Base-by-base conservation (phyloP, 2,797 vertebrate species). In the Strix occidentalis region DNA sequence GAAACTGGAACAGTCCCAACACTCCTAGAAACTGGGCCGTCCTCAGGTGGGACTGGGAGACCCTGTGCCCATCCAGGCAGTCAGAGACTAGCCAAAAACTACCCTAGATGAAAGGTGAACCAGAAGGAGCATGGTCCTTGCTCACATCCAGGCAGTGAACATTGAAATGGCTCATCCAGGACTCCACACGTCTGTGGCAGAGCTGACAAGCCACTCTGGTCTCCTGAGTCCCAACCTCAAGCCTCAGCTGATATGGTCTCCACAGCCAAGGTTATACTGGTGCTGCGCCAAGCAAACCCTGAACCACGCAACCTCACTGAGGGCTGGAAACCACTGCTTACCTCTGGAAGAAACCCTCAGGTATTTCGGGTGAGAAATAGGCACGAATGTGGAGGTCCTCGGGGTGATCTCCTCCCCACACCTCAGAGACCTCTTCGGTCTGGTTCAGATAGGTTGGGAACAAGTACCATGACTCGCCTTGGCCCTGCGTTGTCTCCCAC, bases 301-400 rank as follows among this genome's bases (percentile, higher is more conserved):
- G 8, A 84, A 43, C 37, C 5, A 0, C 4, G 3, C 45, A 21
- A 10, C n/a, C 17, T 60, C 57, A 9, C 0, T 1, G 4, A 15
- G 24, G 48, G 48, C 71, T 10, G 3, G 53, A 68, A 75, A 54
- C 35, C n/a, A 46, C 29, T 13, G 41, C 70, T 94, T 95, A 98
- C 98, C 98, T 98, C 96, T 98, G 98, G 91, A 98, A 98, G 87
- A 98, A 98, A 21, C 97, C 96, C 68, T 98, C 96, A 12, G 98
- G 98, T 91, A 98, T 97, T 92, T 98, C 96, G 0, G 98, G 98
- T 26, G 98, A 97, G 93, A 98, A 96, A 91, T 98, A 98, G 60
- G 97, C 89, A 13, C 89, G 91, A 45, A 98, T 95, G 54, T 96
- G 96, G 90, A 98, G 87, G 92, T 98, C 98, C 37, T 98, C 97